Conservation (phyloP, 2,888 invertebrate species). For the Druceiella hillmani region DNA sequence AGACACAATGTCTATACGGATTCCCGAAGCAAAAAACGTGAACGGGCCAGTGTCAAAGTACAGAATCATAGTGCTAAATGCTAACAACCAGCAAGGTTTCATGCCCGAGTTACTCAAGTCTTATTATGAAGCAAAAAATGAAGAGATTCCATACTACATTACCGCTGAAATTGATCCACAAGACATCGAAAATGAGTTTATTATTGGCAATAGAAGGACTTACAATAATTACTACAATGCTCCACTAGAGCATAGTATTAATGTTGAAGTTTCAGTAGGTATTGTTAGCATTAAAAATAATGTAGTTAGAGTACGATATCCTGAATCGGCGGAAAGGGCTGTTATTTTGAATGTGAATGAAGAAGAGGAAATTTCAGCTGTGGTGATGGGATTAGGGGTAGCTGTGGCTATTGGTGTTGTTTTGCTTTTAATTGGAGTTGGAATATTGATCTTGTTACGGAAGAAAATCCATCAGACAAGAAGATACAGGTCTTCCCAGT, state of each 20-base stretch:
- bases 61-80: constrained; percentile 66
- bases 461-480: constrained; percentile 41
- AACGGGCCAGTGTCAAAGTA: constrained; percentile 76
- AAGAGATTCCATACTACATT: constrained; percentile 74
- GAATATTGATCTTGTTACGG: constrained; percentile 56
- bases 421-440: constrained; percentile 58
- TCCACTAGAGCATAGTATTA: constrained; percentile 57
- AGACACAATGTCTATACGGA: constrained; percentile 58
- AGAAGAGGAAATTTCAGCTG: constrained; percentile 41
- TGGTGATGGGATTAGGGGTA: constrained; percentile 50
- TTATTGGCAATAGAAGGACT: constrained; percentile 67
- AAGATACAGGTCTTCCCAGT: constrained; percentile 44
- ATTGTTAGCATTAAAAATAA: constrained; percentile 64
- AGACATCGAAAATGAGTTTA: constrained; percentile 60
- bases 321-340: constrained; percentile 48
- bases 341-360: constrained; percentile 50
- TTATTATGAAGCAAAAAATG: constrained; percentile 59
- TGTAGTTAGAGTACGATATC: constrained; percentile 60
- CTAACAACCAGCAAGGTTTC: constrained; percentile 58
- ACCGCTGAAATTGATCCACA: constrained; percentile 71
- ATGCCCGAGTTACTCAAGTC: constrained; percentile 57
- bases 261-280: constrained; percentile 65
- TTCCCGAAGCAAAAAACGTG: constrained; percentile 64
- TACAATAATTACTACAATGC: constrained; percentile 76
- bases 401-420: constrained; percentile 69